Evolutionary conservation across 2,888 invertebrate species (phyloP).

Genomic region (Euclidia mi): DNA sequence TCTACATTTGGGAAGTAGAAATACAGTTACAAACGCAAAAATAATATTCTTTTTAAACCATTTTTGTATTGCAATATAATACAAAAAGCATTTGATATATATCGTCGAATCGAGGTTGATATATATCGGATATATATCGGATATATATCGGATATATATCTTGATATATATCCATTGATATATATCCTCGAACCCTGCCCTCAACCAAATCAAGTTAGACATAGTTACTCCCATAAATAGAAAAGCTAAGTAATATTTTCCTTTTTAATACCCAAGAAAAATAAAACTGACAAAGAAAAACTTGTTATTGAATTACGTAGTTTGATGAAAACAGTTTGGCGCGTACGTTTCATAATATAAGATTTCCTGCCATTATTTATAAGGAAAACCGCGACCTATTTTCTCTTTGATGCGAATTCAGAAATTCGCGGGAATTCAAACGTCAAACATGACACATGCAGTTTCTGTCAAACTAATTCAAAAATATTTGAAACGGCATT

Average conservation of each 20-base stretch:
- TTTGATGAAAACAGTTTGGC: slow-evolving; percentile 10
- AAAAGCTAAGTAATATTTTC: not conserved
- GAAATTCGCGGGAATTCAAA: slow-evolving; percentile 12
- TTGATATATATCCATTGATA: too few relatives aligned
- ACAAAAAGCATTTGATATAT: too few relatives aligned
- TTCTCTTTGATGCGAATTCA: slow-evolving; percentile 10
- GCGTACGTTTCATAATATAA: slow-evolving; percentile 12
- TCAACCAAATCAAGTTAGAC: not conserved
- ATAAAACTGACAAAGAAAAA: slow-evolving; percentile 11
- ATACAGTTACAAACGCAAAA: too few relatives aligned
- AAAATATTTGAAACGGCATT: slow-evolving; percentile 9
- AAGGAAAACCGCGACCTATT: slow-evolving; percentile 16
- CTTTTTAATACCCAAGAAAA: slow-evolving; percentile 9
- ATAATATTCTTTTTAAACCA: too few relatives aligned
- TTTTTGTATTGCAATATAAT: too few relatives aligned
- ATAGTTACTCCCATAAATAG: slow-evolving; percentile 2
- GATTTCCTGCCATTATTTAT: slow-evolving; percentile 11
- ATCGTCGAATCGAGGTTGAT: too few relatives aligned
- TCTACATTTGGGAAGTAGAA: too few relatives aligned
- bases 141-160: too few relatives aligned
- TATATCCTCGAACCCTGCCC: too few relatives aligned
- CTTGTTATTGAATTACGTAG: slow-evolving; percentile 18
- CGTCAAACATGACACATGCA: slow-evolving; percentile 21
- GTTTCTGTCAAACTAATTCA: slow-evolving; percentile 21
- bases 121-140: too few relatives aligned